Percentiles rank a stretch among this genome's conserved stretches.
These are phyloP conservation scores for Caenorhabditis uteleia DNA, from an alignment of 2,888 invertebrate genomes.

Conservation along the genomic window DNA sequence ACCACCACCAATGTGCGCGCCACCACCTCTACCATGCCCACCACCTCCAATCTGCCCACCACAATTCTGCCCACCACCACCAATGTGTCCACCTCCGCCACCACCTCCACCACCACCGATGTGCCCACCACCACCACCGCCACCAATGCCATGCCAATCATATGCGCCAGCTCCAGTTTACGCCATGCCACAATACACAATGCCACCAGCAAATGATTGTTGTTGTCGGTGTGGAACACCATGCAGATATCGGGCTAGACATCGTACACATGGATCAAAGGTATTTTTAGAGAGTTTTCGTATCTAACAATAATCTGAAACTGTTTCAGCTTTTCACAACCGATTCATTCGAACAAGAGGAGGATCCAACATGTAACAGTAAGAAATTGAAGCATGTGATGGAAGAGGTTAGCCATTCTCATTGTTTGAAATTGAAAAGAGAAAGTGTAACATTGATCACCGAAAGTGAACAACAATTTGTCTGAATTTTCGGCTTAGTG, in stretches of 20 bases:
- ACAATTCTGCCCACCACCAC: conserved; percentile 63
- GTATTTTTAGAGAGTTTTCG: too few relatives aligned
- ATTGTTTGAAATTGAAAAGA: too few relatives aligned
- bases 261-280: conserved; percentile 62
- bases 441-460: neutral
- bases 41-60: conserved; percentile 62
- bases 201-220: conserved; percentile 60
- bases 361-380: conserved; percentile 66
- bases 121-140: conserved; percentile 58
- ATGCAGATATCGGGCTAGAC: conserved; percentile 58
- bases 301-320: neutral
- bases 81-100: conserved; percentile 59
- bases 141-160: conserved; percentile 35
- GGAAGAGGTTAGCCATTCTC: conserved; percentile 56
- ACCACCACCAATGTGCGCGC: conserved; percentile 45
- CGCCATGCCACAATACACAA: conserved; percentile 39
- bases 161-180: conserved; percentile 37
- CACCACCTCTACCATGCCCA: conserved; percentile 60
- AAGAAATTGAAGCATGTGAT: conserved; percentile 62
- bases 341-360: conserved; percentile 43
- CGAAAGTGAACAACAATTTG: neutral
- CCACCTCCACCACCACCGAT: conserved; percentile 61
- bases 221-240: conserved; percentile 65
- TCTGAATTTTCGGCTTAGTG: too few relatives aligned
- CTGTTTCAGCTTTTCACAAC: conserved; percentile 47